These are phyloP conservation scores for Aphelinus certus DNA, from an alignment of 1,140 invertebrate genomes.

Conservation along the genomic window DNA sequence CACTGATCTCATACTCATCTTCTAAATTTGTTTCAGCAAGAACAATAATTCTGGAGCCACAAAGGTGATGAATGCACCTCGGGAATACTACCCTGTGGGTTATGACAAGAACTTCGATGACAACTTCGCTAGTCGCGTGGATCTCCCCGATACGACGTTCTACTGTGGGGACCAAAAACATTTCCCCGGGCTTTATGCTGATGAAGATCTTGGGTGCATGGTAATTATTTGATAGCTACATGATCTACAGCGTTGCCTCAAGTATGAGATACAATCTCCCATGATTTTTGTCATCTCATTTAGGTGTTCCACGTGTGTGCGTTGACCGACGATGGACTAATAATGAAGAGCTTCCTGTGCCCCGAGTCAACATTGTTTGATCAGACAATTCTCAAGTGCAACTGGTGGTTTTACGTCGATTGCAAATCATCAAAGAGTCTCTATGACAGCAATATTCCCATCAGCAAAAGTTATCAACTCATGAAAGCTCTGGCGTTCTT, in stretches of 20 bases:
- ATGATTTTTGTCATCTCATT: conserved; percentile 7
- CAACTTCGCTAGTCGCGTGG: conserved; percentile 83
- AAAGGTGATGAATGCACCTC: conserved; percentile 89
- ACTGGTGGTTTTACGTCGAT: conserved; percentile 93
- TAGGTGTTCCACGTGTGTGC: conserved; percentile 91
- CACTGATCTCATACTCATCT: neutral
- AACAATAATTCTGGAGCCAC: conserved; percentile 61
- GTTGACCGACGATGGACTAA: conserved; percentile 85
- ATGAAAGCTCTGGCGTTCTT: conserved; percentile 91
- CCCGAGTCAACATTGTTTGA: conserved; percentile 90
- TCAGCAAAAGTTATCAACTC: conserved; percentile 89
- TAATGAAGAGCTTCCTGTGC: conserved; percentile 89
- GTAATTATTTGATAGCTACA: conserved; percentile 63
- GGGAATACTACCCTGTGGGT: conserved; percentile 85
- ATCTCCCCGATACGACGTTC: conserved; percentile 86
- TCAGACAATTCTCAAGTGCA: conserved; percentile 88
- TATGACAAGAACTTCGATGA: conserved; percentile 90
- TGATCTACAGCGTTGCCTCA: too few relatives aligned
- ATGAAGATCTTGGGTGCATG: conserved; percentile 92
- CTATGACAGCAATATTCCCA: conserved; percentile 88
- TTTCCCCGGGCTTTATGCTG: conserved; percentile 88
- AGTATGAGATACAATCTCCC: neutral
- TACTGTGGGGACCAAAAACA: conserved; percentile 89
- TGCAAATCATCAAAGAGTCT: conserved; percentile 81
- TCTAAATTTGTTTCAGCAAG: conserved; percentile 43